Base-by-base conservation (phyloP, 2,888 invertebrate genomes). In the Polietes domitor region DNA sequence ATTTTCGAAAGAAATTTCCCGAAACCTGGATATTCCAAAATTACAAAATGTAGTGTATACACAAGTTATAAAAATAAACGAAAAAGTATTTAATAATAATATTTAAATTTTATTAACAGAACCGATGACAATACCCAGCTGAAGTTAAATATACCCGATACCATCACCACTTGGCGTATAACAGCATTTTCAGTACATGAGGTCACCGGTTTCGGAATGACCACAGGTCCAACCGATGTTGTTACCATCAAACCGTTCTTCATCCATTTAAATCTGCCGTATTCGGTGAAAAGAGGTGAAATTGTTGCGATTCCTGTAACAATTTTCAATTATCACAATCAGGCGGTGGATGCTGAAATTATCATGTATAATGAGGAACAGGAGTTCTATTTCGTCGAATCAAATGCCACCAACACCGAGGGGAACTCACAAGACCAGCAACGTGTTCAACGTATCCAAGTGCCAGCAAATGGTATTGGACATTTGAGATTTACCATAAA, bases 261-360 rank as follows among this genome's bases (percentile, higher is more conserved):
- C 89, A 93, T 97, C 50, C 94, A 94, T 0, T 90, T 96, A 79
- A 95, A 96, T 88, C 91, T 97, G 74, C 97, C 97, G 0, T 95
- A 95, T 89, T 94, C 96, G 0, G 94, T 97, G 0, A 95, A 96
- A 86, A 93, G 95, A 19, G 96, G 96, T 26, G 99, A 99, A 93
- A 95, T 96, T 15, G 93, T 98, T 61, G 96, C 97, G 0, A 94
- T 98, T 74, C 96, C 98, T 53, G 95, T 97, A 15, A 95, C 96
- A 3, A 94, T 98, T 15, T 97, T 96, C 91, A 98, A 98, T 91
- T 96, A 98, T 89, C 93, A 96, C 91, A 94, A 95, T 24, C 94
- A 94, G 74, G 96, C 96, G 87, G 93, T 96, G 0, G 93, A 93
- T 9, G 96, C 96, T 0, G 96, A 97, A 88, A 95, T 98, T 0